Percentiles rank a stretch among this genome's conserved stretches.
Evolutionary conservation across 2,113 vertebrate genomes (phyloP).

Genomic region (Gobius niger): DNA sequence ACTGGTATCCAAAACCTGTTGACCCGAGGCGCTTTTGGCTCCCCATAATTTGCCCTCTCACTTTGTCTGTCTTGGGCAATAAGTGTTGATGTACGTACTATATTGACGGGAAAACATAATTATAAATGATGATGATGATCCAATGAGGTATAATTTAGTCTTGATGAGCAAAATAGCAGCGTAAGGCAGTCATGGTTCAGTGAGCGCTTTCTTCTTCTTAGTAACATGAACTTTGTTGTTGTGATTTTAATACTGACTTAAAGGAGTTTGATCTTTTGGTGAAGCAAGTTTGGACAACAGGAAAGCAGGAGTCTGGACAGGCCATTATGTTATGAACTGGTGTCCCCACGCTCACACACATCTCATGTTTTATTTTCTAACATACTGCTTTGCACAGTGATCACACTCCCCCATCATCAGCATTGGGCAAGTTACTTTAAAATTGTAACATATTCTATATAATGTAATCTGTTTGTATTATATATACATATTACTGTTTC

Average conservation of each 20-base stretch:
- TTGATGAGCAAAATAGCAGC: slow-evolving; percentile 52
- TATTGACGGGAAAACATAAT: slow-evolving; percentile 65
- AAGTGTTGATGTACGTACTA: slow-evolving; percentile 62
- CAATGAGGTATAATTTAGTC: slow-evolving; percentile 69
- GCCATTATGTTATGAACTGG: too few relatives aligned
- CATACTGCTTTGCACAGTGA: too few relatives aligned
- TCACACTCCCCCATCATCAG: too few relatives aligned
- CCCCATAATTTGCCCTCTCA: slow-evolving; percentile 68
- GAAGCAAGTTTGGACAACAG: too few relatives aligned
- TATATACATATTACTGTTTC: too few relatives aligned
- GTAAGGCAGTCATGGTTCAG: slow-evolving; percentile 22
- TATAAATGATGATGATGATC: slow-evolving; percentile 55
- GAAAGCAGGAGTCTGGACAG: too few relatives aligned
- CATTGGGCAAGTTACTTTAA: too few relatives aligned
- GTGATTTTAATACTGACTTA: background rate
- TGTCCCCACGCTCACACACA: too few relatives aligned
- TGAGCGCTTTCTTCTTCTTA: slow-evolving; percentile 28
- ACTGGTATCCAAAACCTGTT: slow-evolving; percentile 72
- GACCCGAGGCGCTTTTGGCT: slow-evolving; percentile 62
- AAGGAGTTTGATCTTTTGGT: too few relatives aligned
- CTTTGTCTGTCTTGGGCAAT: slow-evolving; percentile 63
- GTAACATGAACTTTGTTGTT: slow-evolving; percentile 41
- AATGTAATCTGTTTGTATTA: too few relatives aligned
- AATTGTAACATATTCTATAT: too few relatives aligned
- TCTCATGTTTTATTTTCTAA: too few relatives aligned